Base-by-base conservation (phyloP, 2,888 invertebrate genomes). In the Hoplodrina blanda region DNA sequence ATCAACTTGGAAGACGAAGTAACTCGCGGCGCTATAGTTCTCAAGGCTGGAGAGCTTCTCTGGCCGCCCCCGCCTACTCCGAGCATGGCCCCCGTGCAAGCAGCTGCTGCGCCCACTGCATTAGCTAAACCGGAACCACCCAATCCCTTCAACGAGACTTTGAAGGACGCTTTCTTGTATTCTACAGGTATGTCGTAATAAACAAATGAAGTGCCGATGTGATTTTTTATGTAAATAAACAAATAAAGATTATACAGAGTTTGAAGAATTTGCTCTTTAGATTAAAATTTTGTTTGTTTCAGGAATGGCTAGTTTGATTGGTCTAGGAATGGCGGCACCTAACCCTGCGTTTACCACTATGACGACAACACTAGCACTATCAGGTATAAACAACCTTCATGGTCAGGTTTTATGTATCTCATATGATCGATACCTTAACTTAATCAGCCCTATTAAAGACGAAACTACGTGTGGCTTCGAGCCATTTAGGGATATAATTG, bases 1-100 rank as follows among this genome's bases (percentile, higher is more conserved):
- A 97, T 98, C 69, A 97, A 98, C 92, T 91, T 98, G 73, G 97
- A 97, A 81, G 98, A 99, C 92, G 98, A 99, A 91, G 98, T 99
- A 62, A 97, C 98, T 0, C 96, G 98, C 30, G 98, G 98, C 0
- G 97, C 98, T 60, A 97, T 98, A 77, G 96, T 99, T 55, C 94
- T 98, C 54, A 96, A 98, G 75, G 96, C 97, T 68, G 98, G 98
- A 0, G 94, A 97, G 86, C 89, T 98, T 65, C 92, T 98, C 90
- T 98, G 98, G 98, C 98, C 98, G 30, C 97, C 98, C 67, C 98
- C 98, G 74, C 97, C 97, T 59, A 96, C 97, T 54, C 96, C 97
- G 20, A 96, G 96, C 69, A 92, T 95, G 83, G 94, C 96, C 10
- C 91, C 94, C 46, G 93, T 96, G 2, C 94, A 96, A 10, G 92